phyloP scores from a whole-genome alignment of 2,113 vertebrate genomes.

The Gambusia holbrooki region DNA sequence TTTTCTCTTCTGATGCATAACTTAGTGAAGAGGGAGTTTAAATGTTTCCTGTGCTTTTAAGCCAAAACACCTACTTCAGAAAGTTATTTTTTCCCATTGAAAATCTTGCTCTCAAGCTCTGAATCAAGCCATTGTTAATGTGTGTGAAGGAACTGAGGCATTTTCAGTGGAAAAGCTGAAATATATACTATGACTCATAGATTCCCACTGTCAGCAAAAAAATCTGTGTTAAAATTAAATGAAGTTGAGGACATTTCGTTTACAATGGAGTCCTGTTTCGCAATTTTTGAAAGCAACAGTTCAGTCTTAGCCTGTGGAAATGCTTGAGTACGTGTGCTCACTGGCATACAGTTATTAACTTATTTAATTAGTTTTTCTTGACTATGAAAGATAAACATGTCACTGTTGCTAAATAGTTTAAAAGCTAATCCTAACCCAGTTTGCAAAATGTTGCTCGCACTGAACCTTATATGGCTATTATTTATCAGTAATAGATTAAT shows the following conservation, averaged over 20 bases:
- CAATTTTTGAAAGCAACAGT: not conserved
- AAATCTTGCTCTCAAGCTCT: not conserved
- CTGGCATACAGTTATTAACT: not conserved
- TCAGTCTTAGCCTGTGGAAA: not conserved
- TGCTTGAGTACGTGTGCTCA: not conserved
- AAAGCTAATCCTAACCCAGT: not conserved
- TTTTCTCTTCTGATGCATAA: too few species aligned
- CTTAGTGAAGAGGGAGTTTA: not conserved
- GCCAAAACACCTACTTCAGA: not conserved
- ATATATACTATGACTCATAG: not conserved
- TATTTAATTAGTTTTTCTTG: not conserved
- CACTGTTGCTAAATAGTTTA: not conserved
- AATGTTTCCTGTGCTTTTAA: not conserved
- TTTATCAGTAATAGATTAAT: constrained; percentile 44
- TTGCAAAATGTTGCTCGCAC: not conserved
- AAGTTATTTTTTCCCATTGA: not conserved
- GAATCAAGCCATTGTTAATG: not conserved
- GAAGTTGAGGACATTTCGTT: not conserved
- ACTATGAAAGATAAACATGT: not conserved
- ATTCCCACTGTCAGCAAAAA: not conserved
- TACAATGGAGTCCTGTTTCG: too few species aligned
- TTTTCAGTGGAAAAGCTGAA: not conserved
- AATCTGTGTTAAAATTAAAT: not conserved
- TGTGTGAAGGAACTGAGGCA: not conserved
- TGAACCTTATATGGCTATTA: constrained; percentile 3